These are phyloP conservation scores for Drosophila yakuba DNA, from an alignment of 1,140 invertebrate genomes.

Conservation along the genomic window DNA sequence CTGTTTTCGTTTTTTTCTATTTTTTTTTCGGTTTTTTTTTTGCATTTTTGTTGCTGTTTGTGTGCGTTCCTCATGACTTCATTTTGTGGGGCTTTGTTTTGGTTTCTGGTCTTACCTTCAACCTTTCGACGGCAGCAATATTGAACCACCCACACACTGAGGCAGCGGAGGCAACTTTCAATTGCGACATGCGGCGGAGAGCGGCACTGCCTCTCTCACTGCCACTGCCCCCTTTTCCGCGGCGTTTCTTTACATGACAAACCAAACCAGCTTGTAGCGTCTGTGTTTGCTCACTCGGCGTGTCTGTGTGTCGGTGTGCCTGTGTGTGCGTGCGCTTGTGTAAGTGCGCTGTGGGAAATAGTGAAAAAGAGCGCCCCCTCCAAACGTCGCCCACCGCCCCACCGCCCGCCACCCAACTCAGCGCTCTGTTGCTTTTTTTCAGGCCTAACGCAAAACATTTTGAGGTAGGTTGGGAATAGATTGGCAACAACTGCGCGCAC, in stretches of 20 bases:
- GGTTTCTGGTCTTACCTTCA: slow-evolving; percentile 75
- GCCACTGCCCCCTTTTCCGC: slow-evolving; percentile 1
- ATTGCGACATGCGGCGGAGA: slow-evolving; percentile 75
- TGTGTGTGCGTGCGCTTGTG: slow-evolving; percentile 26
- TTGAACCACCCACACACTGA: slow-evolving; percentile 29
- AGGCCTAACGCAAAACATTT: slow-evolving; percentile 83
- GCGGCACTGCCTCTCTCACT: slow-evolving; percentile 42
- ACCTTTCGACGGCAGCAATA: slow-evolving; percentile 48
- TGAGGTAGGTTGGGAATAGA: slow-evolving; percentile 85
- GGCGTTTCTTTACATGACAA: slow-evolving; percentile 61
- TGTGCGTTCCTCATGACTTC: slow-evolving; percentile 62
- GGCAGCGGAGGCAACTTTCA: slow-evolving; percentile 73
- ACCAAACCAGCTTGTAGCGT: slow-evolving; percentile 70
- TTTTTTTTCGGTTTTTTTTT: background rate
- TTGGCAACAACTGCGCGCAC: slow-evolving; percentile 75
- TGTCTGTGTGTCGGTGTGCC: slow-evolving; percentile 13
- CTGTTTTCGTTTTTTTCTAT: no score
- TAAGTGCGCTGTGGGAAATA: slow-evolving; percentile 69
- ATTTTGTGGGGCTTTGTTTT: slow-evolving; percentile 65
- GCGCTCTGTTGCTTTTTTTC: slow-evolving; percentile 74
- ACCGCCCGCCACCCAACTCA: slow-evolving; percentile 53
- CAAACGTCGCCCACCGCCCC: background rate
- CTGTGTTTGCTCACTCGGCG: slow-evolving; percentile 47
- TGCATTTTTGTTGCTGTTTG: background rate
- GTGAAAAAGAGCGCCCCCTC: slow-evolving; percentile 68